Percentiles rank a stretch among this genome's conserved stretches.
Conservation (phyloP, 2,797 vertebrate species). For the Acipenser transmontanus region DNA sequence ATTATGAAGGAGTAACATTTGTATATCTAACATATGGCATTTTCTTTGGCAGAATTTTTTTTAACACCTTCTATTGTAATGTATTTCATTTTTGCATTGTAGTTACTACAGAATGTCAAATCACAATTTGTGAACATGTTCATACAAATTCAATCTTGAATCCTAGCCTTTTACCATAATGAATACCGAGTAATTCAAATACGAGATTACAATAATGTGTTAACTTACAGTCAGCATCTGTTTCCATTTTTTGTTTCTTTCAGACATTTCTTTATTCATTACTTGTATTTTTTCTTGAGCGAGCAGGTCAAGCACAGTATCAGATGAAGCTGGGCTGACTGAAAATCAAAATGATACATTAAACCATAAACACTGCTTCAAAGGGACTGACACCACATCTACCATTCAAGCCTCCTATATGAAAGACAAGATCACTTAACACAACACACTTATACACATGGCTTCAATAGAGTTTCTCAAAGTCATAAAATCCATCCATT, state of each 20-base stretch:
- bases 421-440: too few relatives aligned
- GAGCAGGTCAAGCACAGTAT: constrained; percentile 73
- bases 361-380: neutral
- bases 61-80: neutral
- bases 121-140: neutral
- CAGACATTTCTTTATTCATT: constrained; percentile 81
- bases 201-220: neutral
- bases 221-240: constrained; percentile 81
- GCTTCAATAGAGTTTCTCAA: too few relatives aligned
- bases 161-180: neutral
- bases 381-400: neutral
- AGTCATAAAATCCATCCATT: too few relatives aligned
- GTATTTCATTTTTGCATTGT: neutral
- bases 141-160: neutral
- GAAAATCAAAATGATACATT: constrained; percentile 8
- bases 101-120: neutral
- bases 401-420: too few relatives aligned
- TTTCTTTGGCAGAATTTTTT: neutral
- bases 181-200: neutral
- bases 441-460: too few relatives aligned
- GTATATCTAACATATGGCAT: too few relatives aligned
- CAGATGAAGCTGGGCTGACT: constrained; percentile 73
- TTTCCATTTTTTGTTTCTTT: constrained; percentile 89
- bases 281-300: constrained; percentile 84
- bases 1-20: too few relatives aligned